phyloP scores from a whole-genome alignment of 2,113 vertebrate genomes.

The Barnardius zonarius region DNA sequence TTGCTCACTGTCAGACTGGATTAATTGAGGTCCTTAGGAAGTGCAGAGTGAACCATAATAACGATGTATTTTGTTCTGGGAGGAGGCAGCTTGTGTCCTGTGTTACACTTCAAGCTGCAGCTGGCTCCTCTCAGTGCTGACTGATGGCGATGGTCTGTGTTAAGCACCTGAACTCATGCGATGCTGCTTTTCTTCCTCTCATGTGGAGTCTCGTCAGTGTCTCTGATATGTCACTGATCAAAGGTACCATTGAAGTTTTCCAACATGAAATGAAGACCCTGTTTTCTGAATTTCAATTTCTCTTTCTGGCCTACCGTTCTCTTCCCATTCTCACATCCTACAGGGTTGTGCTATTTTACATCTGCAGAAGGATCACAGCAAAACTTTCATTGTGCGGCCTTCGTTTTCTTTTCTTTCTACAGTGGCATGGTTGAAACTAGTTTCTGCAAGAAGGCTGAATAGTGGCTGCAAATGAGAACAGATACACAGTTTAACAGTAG shows the following conservation, averaged over 20 bases:
- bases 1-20: neutral
- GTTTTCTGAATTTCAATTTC: neutral
- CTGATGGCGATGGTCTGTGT: neutral
- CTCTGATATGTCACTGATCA: conserved; percentile 15
- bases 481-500: neutral
- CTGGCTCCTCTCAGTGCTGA: neutral
- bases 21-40: neutral
- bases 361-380: neutral
- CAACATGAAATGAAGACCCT: neutral
- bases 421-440: neutral
- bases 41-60: neutral
- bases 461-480: neutral
- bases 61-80: neutral
- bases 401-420: neutral
- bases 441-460: neutral
- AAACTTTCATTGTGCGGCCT: neutral
- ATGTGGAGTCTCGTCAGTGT: neutral
- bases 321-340: neutral
- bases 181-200: neutral
- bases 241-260: conserved; percentile 22
- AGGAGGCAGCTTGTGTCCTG: neutral
- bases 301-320: neutral
- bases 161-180: neutral
- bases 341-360: neutral
- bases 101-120: neutral